These are phyloP conservation scores for Melanaphis sacchari DNA, from an alignment of 1,140 invertebrate genomes.

Conservation along the genomic window DNA sequence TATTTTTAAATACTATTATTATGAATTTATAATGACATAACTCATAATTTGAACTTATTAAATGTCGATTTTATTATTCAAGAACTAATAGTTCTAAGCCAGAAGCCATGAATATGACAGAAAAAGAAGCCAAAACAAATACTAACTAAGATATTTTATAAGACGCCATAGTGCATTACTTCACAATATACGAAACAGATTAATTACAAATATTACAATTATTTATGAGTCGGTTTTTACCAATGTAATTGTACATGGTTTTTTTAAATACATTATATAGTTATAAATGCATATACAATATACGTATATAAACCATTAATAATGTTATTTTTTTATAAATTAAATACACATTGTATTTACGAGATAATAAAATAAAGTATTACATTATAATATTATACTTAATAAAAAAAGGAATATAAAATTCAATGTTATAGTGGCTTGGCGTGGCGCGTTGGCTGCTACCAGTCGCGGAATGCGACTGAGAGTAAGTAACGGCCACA, in stretches of 20 bases:
- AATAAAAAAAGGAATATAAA: too few relatives aligned
- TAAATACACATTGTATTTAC: background rate
- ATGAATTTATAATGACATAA: background rate
- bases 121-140: conserved; percentile 42
- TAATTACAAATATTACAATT: conserved; percentile 38
- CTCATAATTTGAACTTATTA: background rate
- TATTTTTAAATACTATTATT: background rate
- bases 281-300: background rate
- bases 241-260: background rate
- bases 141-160: conserved; percentile 38
- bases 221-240: background rate
- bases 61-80: background rate
- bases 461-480: too few relatives aligned
- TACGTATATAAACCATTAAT: background rate
- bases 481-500: too few relatives aligned
- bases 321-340: background rate
- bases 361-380: background rate
- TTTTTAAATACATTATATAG: background rate
- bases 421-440: too few relatives aligned
- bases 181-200: conserved; percentile 14
- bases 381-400: background rate
- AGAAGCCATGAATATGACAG: conserved; percentile 28
- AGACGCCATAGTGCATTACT: conserved; percentile 1
- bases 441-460: too few relatives aligned
- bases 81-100: conserved; percentile 17